phyloP scores from a whole-genome alignment of 1,140 invertebrate species.

The Himalopsyche phryganea region DNA sequence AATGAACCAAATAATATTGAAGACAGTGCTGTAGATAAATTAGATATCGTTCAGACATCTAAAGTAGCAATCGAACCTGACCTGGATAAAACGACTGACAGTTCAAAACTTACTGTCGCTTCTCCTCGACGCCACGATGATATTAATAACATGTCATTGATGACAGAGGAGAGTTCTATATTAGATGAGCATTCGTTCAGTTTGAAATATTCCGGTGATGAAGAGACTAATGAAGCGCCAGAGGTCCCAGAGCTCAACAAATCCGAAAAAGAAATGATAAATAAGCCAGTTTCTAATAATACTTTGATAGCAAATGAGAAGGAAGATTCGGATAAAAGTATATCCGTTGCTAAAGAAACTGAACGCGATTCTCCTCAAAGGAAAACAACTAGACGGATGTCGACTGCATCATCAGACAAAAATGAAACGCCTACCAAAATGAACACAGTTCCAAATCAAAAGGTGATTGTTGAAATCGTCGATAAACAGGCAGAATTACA shows the following conservation, averaged over 20 bases:
- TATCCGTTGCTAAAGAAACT: too few species aligned
- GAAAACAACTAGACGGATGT: too few species aligned
- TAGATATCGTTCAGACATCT: too few species aligned
- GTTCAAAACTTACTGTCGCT: neutral
- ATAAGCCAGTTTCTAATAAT: neutral
- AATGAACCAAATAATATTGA: neutral
- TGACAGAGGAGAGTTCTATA: slow-evolving; percentile 20
- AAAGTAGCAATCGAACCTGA: neutral
- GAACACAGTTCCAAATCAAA: too few species aligned
- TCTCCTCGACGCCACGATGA: slow-evolving; percentile 10
- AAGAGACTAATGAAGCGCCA: slow-evolving; percentile 1
- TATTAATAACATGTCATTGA: slow-evolving; percentile 20
- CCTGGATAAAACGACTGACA: neutral
- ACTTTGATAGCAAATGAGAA: neutral
- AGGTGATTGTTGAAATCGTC: too few species aligned
- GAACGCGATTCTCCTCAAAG: too few species aligned
- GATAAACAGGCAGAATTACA: too few species aligned
- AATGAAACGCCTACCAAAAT: too few species aligned
- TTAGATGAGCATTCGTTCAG: slow-evolving; percentile 2
- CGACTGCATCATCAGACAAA: too few species aligned
- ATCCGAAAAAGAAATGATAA: neutral
- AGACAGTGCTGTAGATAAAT: neutral
- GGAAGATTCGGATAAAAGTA: slow-evolving; percentile 13
- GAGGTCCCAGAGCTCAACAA: neutral
- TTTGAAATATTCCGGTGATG: slow-evolving; percentile 16